Evolutionary conservation across 2,797 vertebrate species (phyloP), one percentile per base, ranked within the genome.

Genomic region (Enteromius argenteus): DNA sequence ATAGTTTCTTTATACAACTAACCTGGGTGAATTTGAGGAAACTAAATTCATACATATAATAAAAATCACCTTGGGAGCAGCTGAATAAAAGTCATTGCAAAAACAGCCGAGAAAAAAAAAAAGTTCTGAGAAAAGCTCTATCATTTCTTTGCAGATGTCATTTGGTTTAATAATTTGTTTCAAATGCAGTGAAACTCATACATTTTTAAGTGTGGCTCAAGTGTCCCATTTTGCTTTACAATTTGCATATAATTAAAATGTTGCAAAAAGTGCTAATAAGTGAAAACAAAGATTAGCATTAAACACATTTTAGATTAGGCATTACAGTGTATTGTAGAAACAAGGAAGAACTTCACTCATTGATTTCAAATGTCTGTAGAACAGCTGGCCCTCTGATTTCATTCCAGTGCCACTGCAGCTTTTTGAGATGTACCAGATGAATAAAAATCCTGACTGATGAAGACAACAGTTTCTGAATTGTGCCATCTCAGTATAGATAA

Each of bases 381-480:
- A 82, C 58, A 74, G 30, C 8, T 51, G 42, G 58, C 14, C 58
- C 27, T 82, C 69, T 72, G 39, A 49, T 74, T 66, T 14, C 7
- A 51, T 73, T 19, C 10, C 21, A 60, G 17, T 80, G 49, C 30
- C 53, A 60, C 30, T 46, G 27, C 51, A 13, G 69, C 5, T 83
- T 66, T 83, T 9, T 11, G 32, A 83, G 44, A 64, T 49, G n/a
- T 21, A 10, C 21, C 15, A 64, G 35, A 51, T 74, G 19, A 81
- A 74, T 81, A 9, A 39, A 74, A 75, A 39, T 39, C 9, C n/a
- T 27, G 69, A 83, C 32, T 14, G 27, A 14, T 32, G 30, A 66
- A 75, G 69, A 32, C 60, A 67, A 42, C 23, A 14, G n/a, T 72
- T 73, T 53, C 49, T 15, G 30, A 7, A 79, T 79, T 81, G 56